A percentile compares a stretch with the other conserved stretches of the same genome.
phyloP scores from a whole-genome alignment of 30 jellyfish, hydroid and myxozoan genomes.

The Mastigias papua region DNA sequence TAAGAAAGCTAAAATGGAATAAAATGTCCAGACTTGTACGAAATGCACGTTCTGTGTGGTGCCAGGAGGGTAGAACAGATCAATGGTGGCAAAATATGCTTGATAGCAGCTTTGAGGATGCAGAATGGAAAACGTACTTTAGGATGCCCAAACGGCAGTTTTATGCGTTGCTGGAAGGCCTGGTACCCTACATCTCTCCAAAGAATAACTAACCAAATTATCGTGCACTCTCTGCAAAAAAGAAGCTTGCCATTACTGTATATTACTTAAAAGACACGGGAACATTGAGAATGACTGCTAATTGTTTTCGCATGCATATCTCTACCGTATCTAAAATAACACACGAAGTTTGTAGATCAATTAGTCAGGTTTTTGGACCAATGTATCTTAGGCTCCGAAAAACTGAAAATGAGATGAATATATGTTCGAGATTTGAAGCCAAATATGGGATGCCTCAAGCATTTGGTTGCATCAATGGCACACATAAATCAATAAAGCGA shows the following conservation, averaged over 20 bases:
- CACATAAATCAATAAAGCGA: slow-evolving; percentile 25
- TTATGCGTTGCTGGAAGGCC: not conserved
- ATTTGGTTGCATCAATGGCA: slow-evolving; percentile 51
- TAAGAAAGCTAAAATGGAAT: not conserved
- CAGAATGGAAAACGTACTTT: not conserved
- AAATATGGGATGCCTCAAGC: slow-evolving; percentile 51
- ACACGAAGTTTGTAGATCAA: not conserved
- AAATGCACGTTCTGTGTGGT: not conserved
- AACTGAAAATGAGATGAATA: slow-evolving; percentile 26
- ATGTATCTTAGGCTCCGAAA: not conserved
- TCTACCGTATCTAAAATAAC: not conserved
- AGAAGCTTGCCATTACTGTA: not conserved
- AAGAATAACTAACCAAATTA: no score
- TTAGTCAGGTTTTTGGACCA: slow-evolving; percentile 8
- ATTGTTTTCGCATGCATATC: not conserved
- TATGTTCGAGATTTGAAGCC: slow-evolving; percentile 41
- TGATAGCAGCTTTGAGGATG: not conserved
- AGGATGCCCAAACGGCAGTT: no score
- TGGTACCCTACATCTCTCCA: not conserved
- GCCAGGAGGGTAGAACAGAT: not conserved
- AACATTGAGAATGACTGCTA: not conserved
- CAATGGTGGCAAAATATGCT: not conserved
- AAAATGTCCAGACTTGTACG: not conserved
- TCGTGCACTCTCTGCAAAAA: not conserved
- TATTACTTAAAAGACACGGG: not conserved